phyloP scores from a whole-genome alignment of 2,888 invertebrate species.

The Phyllotreta cruciferae region DNA sequence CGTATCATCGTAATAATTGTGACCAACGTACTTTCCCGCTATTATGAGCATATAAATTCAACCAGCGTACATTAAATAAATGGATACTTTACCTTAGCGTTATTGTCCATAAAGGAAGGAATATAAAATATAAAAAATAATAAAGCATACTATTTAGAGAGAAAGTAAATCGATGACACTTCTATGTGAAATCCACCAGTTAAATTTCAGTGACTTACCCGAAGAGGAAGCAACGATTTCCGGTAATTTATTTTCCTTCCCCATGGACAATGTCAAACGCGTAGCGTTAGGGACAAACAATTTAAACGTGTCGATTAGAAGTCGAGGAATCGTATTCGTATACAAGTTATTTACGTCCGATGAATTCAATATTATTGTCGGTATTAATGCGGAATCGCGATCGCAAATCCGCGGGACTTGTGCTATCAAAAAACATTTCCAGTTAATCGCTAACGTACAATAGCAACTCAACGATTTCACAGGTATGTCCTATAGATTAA shows the following conservation, averaged over 20 bases:
- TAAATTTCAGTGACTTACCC: slow-evolving; percentile 14
- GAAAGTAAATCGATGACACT: slow-evolving; percentile 5
- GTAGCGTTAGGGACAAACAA: neutral
- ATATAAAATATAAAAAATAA: no score
- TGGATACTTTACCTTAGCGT: no score
- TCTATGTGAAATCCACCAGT: neutral
- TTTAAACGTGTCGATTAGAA: neutral
- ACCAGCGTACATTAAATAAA: no score
- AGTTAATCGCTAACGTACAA: no score
- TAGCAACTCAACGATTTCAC: no score
- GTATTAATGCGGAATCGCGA: no score
- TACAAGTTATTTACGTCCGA: no score
- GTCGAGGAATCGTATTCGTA: neutral
- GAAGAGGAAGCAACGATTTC: neutral
- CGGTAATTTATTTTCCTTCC: slow-evolving; percentile 10
- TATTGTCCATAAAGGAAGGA: no score
- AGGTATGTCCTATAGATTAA: no score
- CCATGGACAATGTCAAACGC: neutral
- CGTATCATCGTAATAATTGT: neutral
- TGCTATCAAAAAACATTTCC: neutral
- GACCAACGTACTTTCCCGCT: slow-evolving; percentile 8
- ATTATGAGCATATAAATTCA: neutral
- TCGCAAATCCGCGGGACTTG: neutral
- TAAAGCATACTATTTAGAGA: neutral
- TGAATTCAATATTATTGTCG: no score